Percentiles rank a stretch among this genome's conserved stretches.
These are phyloP conservation scores for Podargus strigoides DNA, from an alignment of 2,797 vertebrate genomes.

Conservation along the genomic window DNA sequence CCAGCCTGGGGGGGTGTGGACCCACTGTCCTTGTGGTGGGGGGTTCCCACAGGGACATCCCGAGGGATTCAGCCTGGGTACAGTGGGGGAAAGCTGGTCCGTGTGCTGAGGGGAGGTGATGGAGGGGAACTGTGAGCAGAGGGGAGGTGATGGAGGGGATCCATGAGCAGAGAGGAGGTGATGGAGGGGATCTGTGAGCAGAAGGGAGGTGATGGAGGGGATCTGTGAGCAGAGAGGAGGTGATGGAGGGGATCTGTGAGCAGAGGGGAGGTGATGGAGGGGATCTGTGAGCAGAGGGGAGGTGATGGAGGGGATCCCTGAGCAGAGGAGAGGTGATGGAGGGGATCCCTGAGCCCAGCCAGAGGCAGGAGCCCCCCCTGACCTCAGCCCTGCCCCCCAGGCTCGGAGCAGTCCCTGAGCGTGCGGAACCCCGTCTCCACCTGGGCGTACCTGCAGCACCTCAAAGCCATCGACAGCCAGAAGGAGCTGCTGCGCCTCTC, in stretches of 20 bases:
- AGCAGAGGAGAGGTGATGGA: no score
- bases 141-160: neutral
- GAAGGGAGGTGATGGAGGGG: no score
- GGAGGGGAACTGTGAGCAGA: neutral
- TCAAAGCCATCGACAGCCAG: conserved; percentile 93
- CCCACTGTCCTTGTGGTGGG: neutral
- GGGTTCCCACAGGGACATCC: fast-evolving
- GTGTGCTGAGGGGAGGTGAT: no score
- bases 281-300: no score
- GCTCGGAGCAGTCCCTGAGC: conserved; percentile 84
- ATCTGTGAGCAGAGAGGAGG: fast-evolving
- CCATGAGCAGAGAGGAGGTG: neutral
- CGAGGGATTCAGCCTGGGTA: neutral
- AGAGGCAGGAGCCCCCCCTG: neutral
- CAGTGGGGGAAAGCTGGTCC: neutral
- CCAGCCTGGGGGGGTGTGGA: neutral
- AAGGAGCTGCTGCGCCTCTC: conserved; percentile 88
- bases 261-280: fast-evolving
- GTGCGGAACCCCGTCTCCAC: conserved; percentile 78
- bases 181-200: neutral
- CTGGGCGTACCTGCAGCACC: conserved; percentile 86
- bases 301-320: neutral
- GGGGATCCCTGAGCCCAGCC: neutral
- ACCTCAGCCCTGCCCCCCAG: conserved; percentile 48
- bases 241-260: neutral